Evolutionary conservation across 2,888 invertebrate genomes (phyloP).

Genomic region (Pinctada fucata): DNA sequence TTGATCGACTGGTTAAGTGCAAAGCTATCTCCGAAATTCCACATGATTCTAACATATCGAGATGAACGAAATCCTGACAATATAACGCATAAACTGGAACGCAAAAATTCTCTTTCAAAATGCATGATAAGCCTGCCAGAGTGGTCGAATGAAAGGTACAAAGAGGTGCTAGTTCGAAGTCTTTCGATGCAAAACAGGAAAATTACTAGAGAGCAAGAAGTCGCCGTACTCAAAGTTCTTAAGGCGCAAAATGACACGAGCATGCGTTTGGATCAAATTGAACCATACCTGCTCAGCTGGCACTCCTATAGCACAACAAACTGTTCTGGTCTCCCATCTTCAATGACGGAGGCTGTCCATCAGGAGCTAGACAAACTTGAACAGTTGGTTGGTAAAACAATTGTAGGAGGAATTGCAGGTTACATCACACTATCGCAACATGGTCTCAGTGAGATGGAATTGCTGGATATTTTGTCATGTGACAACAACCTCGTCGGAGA

Average conservation of each 20-base stretch:
- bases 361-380: conserved; percentile 51
- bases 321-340: conserved; percentile 1
- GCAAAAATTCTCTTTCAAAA: conserved; percentile 42
- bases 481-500: conserved; percentile 56
- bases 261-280: not conserved
- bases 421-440: conserved; percentile 59
- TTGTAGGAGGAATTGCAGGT: conserved; percentile 50
- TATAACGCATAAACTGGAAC: conserved; percentile 39
- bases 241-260: not conserved
- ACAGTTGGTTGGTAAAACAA: conserved; percentile 45
- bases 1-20: conserved; percentile 60
- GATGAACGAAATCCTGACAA: conserved; percentile 37
- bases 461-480: conserved; percentile 65
- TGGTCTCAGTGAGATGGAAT: conserved; percentile 65
- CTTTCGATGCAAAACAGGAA: conserved; percentile 37
- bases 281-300: not conserved
- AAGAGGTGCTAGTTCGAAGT: conserved; percentile 33
- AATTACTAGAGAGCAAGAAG: conserved; percentile 44
- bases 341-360: conserved; percentile 30
- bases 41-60: conserved; percentile 56
- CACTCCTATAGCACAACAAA: not conserved
- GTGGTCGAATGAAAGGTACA: conserved; percentile 44
- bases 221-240: conserved; percentile 34
- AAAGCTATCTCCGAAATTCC: conserved; percentile 61
- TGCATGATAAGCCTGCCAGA: conserved; percentile 42